Percentiles rank a stretch among this genome's conserved stretches.
phyloP scores from a whole-genome alignment of 2,888 invertebrate genomes.

The Eristalis arbustorum region DNA sequence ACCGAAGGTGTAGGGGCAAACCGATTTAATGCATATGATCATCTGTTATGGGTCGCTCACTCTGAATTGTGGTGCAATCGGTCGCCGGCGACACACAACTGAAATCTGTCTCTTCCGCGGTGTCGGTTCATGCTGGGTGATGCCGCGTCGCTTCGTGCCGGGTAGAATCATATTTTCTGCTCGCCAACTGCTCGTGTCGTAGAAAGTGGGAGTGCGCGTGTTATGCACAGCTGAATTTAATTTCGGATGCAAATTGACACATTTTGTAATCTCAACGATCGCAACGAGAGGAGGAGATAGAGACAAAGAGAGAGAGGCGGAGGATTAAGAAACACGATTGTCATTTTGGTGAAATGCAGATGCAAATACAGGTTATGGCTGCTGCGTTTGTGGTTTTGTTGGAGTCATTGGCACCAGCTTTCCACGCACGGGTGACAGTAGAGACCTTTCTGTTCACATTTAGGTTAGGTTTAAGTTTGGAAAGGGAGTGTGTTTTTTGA shows the following conservation, averaged over 20 bases:
- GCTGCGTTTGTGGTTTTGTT: background rate
- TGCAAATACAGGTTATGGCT: slow-evolving; percentile 1
- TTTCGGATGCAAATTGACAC: slow-evolving; percentile 49
- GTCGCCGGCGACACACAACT: background rate
- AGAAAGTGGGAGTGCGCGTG: slow-evolving; percentile 29
- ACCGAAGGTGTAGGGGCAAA: background rate
- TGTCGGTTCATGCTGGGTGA: background rate
- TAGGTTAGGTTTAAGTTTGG: too few species aligned
- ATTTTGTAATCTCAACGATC: slow-evolving; percentile 35
- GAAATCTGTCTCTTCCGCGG: background rate
- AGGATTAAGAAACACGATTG: slow-evolving; percentile 28
- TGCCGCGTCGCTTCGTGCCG: background rate
- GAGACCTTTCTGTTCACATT: too few species aligned
- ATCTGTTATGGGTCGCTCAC: background rate
- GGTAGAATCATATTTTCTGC: background rate
- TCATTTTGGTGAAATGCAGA: slow-evolving; percentile 33
- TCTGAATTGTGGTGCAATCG: slow-evolving; percentile 10
- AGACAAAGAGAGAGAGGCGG: background rate
- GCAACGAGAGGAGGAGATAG: background rate
- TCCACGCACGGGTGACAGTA: too few species aligned
- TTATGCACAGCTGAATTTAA: slow-evolving; percentile 44
- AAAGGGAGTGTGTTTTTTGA: too few species aligned
- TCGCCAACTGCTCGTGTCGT: background rate
- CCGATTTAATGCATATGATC: slow-evolving; percentile 18
- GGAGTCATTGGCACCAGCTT: background rate